Evolutionary conservation across 2,888 invertebrate species (phyloP).

Genomic region (Odontothrips loti): DNA sequence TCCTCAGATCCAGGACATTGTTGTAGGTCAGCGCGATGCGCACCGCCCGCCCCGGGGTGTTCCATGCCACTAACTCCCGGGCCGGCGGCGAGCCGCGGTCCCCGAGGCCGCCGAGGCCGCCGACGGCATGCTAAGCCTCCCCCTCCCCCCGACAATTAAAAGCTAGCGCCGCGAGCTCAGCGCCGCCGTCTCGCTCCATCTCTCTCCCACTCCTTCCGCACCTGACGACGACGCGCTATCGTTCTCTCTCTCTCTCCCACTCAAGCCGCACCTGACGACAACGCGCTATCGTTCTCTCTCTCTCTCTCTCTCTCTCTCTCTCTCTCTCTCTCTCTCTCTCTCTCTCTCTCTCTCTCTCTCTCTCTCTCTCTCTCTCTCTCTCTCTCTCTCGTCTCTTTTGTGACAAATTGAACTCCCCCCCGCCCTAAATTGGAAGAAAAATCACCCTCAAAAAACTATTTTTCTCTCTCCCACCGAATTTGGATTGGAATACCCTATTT

Average conservation of each 20-base stretch:
- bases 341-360: not conserved
- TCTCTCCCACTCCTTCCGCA: not conserved
- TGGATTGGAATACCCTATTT: too few relatives aligned
- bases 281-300: too few relatives aligned
- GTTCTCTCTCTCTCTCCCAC: not conserved
- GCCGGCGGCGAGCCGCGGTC: not conserved
- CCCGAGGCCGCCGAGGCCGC: not conserved
- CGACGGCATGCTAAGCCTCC: not conserved
- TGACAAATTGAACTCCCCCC: too few relatives aligned
- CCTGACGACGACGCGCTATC: not conserved
- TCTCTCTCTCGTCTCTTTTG: not conserved
- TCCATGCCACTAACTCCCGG: conserved; percentile 19
- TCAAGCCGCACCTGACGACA: too few relatives aligned
- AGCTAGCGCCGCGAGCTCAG: not conserved
- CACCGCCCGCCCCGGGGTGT: not conserved
- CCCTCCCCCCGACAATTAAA: not conserved
- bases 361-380: not conserved
- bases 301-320: not conserved
- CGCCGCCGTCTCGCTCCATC: not conserved
- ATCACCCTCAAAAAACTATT: too few relatives aligned
- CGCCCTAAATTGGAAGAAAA: too few relatives aligned
- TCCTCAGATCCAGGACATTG: not conserved
- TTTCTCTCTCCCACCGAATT: too few relatives aligned
- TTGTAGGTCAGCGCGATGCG: not conserved
- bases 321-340: not conserved